Evolutionary conservation across 2,888 invertebrate species (phyloP).

Genomic region (Mimas tiliae): DNA sequence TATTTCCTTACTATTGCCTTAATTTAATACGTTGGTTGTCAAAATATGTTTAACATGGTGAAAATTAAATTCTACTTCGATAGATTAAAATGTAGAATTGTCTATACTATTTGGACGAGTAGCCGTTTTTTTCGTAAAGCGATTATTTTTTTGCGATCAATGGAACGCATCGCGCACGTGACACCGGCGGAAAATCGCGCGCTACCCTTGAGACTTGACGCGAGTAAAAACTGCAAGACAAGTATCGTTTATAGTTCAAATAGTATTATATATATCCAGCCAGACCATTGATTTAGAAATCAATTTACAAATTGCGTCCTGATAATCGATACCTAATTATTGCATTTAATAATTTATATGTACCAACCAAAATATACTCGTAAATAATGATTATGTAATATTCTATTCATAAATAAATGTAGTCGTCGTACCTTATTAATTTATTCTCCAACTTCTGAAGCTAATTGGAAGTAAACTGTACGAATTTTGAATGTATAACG

Average conservation of each 20-base stretch:
- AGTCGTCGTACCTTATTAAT: slow-evolving; percentile 2
- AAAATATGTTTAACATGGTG: neutral
- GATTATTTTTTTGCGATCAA: slow-evolving; percentile 20
- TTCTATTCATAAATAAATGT: neutral
- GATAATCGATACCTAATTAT: neutral
- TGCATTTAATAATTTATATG: too few species aligned
- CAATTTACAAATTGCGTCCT: neutral
- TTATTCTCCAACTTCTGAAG: neutral
- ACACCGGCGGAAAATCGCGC: slow-evolving; percentile 42
- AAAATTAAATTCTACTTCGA: too few species aligned
- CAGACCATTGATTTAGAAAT: neutral
- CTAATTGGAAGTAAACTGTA: slow-evolving; percentile 9
- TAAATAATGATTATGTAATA: neutral
- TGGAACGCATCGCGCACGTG: slow-evolving; percentile 43
- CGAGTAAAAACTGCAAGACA: slow-evolving; percentile 43
- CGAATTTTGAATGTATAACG: slow-evolving; percentile 13
- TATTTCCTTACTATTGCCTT: neutral
- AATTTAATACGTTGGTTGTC: too few species aligned
- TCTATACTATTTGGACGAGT: neutral
- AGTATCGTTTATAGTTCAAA: slow-evolving; percentile 26
- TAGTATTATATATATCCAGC: neutral
- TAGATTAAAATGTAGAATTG: too few species aligned
- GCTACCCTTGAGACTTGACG: slow-evolving; percentile 53
- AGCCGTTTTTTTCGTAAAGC: slow-evolving; percentile 11
- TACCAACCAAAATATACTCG: too few species aligned